Evolutionary conservation across 30 jellyfish, hydroid and myxozoan genomes (phyloP), one percentile per base, ranked within the genome.

Genomic region (Chironex yamaguchii): DNA sequence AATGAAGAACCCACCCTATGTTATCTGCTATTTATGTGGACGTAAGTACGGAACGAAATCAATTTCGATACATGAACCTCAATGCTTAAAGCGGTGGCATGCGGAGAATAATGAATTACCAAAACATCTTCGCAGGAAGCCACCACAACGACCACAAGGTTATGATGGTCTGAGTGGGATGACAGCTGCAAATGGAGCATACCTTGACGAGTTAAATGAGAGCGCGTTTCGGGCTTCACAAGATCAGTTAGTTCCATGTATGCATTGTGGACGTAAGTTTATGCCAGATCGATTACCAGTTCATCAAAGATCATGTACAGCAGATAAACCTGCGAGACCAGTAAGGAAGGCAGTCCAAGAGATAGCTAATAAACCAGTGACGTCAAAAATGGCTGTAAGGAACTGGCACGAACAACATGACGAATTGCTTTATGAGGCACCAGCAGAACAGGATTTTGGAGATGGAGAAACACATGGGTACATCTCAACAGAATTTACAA

Each of bases 11-110:
- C 89, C 98, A 9, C 96, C 93, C 3, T 92, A 92, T 50, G 98
- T 92, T 12, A 92, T 92, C 17, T 92, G 98, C 76, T 92, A 92
- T 76, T 52, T 92, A 54, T 92, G 98, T 71, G 98, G 98, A 27
- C 51, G 98, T 51, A 92, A 92, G 63, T 92, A 92, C 80, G 98
- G 98, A 12, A 92, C 98, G 4, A 92, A 92, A 49, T 92, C 98
- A 3, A 85, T 92, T 1, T 52, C 73, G 11, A 92, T 92, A 52
- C 98, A 92, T 48, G 95, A 92, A 53, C 98, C 98, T n/a, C 84
- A 77, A 31, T 92, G 98, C 75, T 36, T 92, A 73, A 92, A 92
- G 68, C 85, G 86, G 52, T 92, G 98, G 98, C 88, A 85, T n/a
- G 86, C 81, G 4, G 98, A 92, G 32, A 92, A 92, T 62, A 80